Percentiles rank a stretch among this genome's conserved stretches.
These are phyloP conservation scores for Drosophila mimetica DNA, from an alignment of 2,888 invertebrate species.

Conservation along the genomic window DNA sequence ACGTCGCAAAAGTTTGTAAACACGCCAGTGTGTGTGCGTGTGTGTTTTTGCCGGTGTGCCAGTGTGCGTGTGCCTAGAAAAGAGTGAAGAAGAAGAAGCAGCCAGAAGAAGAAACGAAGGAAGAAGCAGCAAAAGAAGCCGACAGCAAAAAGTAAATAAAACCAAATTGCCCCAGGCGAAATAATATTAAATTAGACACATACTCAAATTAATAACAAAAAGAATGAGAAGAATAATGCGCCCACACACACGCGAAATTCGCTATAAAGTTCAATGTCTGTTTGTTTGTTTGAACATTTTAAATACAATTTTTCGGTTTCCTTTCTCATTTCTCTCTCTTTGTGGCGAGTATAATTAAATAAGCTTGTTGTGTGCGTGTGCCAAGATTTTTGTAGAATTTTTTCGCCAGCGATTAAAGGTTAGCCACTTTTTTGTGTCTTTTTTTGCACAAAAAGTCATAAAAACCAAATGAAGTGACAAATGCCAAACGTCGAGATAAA, in stretches of 20 bases:
- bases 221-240: slow-evolving; percentile 9
- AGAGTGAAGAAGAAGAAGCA: slow-evolving; percentile 34
- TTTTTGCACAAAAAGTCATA: slow-evolving; percentile 18
- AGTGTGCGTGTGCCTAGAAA: slow-evolving; percentile 67
- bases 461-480: slow-evolving; percentile 43
- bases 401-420: slow-evolving; percentile 44
- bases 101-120: slow-evolving; percentile 28
- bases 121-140: slow-evolving; percentile 38
- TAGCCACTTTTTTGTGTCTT: slow-evolving; percentile 41
- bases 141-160: slow-evolving; percentile 66
- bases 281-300: slow-evolving; percentile 42
- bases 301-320: slow-evolving; percentile 47
- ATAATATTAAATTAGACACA: slow-evolving; percentile 46
- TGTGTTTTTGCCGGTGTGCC: slow-evolving; percentile 31
- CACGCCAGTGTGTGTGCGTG: slow-evolving; percentile 41
- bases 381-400: slow-evolving; percentile 25
- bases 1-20: slow-evolving; percentile 80
- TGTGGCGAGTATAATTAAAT: slow-evolving; percentile 61
- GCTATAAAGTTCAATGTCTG: slow-evolving; percentile 75
- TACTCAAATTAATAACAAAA: slow-evolving; percentile 47
- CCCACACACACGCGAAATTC: slow-evolving; percentile 48
- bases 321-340: slow-evolving; percentile 1
- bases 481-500: slow-evolving; percentile 55
- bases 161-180: slow-evolving; percentile 38
- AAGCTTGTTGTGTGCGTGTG: slow-evolving; percentile 29